Conservation (phyloP, 2,797 vertebrate species). For the Lerista edwardsae region DNA sequence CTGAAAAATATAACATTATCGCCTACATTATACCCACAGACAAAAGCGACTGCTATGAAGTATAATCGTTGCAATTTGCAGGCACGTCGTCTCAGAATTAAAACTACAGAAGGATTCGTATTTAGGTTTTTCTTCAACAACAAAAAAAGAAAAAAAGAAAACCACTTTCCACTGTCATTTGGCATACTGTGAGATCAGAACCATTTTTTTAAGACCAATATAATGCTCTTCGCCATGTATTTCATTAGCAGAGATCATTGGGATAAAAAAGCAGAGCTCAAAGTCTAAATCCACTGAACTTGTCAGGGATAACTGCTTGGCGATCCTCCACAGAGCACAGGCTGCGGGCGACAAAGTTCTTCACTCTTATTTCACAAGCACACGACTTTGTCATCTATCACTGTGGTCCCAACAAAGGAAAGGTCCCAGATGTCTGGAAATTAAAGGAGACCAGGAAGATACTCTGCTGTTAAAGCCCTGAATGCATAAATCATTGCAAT, state of each 20-base stretch:
- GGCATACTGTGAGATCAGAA: slow-evolving; percentile 55
- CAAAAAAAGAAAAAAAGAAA: background rate
- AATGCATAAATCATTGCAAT: slow-evolving; percentile 78
- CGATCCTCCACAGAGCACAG: slow-evolving; percentile 58
- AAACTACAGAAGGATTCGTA: slow-evolving; percentile 62
- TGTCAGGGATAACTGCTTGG: slow-evolving; percentile 59
- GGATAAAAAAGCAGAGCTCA: slow-evolving; percentile 64
- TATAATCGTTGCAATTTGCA: slow-evolving; percentile 61
- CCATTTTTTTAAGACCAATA: slow-evolving; percentile 61
- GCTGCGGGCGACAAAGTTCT: slow-evolving; percentile 68
- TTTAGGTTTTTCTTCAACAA: slow-evolving; percentile 35
- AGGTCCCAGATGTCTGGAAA: slow-evolving; percentile 79
- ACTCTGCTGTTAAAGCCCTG: slow-evolving; percentile 73
- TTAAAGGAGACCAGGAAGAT: slow-evolving; percentile 75
- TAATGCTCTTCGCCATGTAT: slow-evolving; percentile 65
- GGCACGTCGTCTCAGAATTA: slow-evolving; percentile 60
- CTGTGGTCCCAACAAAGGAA: slow-evolving; percentile 75
- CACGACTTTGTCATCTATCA: slow-evolving; percentile 74
- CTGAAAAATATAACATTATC: slow-evolving; percentile 61
- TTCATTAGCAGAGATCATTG: slow-evolving; percentile 69
- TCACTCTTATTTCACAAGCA: slow-evolving; percentile 67
- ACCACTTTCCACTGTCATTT: slow-evolving; percentile 53
- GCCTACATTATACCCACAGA: slow-evolving; percentile 57
- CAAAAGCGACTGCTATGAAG: slow-evolving; percentile 57
- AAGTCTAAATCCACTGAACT: slow-evolving; percentile 71